Evolutionary conservation across 2,888 invertebrate genomes (phyloP).

Genomic region (Drosophila mercatorum): DNA sequence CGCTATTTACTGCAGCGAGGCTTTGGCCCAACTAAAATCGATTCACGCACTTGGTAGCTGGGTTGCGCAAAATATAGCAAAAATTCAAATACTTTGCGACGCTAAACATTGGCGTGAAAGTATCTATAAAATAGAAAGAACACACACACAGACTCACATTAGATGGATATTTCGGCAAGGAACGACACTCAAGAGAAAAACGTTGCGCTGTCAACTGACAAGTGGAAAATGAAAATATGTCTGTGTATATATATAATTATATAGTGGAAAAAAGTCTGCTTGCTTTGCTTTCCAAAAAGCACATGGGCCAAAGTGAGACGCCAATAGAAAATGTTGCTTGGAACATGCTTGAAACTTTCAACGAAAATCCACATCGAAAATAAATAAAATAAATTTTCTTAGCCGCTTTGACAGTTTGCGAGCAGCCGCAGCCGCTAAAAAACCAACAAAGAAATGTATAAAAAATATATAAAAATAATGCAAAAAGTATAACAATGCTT

Average conservation of each 20-base stretch:
- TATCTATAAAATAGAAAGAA: conserved; percentile 42
- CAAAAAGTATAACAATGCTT: conserved; percentile 55
- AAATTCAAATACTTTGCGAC: conserved; percentile 45
- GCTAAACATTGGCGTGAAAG: conserved; percentile 51
- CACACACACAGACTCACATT: conserved; percentile 7
- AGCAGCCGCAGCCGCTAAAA: conserved; percentile 70
- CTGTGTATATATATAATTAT: conserved; percentile 14
- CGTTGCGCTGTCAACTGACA: conserved; percentile 47
- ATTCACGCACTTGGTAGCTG: conserved; percentile 61
- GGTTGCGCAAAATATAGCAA: conserved; percentile 64
- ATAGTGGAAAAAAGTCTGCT: conserved; percentile 4
- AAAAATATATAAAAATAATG: conserved; percentile 11
- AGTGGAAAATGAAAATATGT: conserved; percentile 33
- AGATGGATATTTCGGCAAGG: conserved; percentile 15
- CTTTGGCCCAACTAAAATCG: conserved; percentile 79
- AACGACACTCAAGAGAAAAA: conserved; percentile 56
- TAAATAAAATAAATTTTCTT: conserved; percentile 73
- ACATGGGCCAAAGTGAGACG: conserved; percentile 61
- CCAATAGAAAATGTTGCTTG: conserved; percentile 40
- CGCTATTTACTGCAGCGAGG: conserved; percentile 78
- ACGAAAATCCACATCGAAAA: conserved; percentile 66
- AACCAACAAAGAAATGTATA: background rate
- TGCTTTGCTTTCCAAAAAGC: conserved; percentile 20
- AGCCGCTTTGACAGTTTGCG: conserved; percentile 66
- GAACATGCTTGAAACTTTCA: conserved; percentile 46